These are phyloP conservation scores for Petrocephalus schoutedeni DNA, from an alignment of 2,797 vertebrate genomes.

Conservation along the genomic window DNA sequence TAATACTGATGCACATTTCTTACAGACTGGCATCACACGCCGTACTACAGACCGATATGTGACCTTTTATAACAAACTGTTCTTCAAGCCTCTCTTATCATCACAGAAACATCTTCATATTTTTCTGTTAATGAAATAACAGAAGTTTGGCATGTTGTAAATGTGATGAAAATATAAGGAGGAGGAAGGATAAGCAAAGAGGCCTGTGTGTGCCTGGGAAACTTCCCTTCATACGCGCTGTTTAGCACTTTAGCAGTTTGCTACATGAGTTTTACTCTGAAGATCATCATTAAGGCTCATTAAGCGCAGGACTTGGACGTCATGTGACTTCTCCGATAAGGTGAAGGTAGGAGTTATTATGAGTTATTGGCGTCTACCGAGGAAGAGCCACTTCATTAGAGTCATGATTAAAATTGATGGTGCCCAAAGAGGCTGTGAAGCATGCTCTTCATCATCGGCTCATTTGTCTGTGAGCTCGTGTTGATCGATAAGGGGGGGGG, in stretches of 20 bases:
- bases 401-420: slow-evolving; percentile 78
- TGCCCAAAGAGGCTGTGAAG: slow-evolving; percentile 66
- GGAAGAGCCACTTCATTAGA: slow-evolving; percentile 79
- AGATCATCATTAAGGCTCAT: slow-evolving; percentile 64
- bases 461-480: slow-evolving; percentile 77
- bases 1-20: slow-evolving; percentile 18
- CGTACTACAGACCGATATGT: slow-evolving; percentile 8
- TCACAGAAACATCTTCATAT: not conserved
- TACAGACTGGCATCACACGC: slow-evolving; percentile 17
- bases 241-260: slow-evolving; percentile 52
- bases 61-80: not conserved
- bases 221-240: slow-evolving; percentile 28
- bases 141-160: not conserved
- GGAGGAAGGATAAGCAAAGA: not conserved
- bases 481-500: slow-evolving; percentile 75
- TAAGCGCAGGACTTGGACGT: slow-evolving; percentile 45
- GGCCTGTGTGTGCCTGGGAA: not conserved
- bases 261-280: slow-evolving; percentile 68
- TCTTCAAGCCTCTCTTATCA: not conserved
- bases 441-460: slow-evolving; percentile 72
- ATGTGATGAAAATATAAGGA: not conserved
- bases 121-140: not conserved
- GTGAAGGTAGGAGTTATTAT: slow-evolving; percentile 52
- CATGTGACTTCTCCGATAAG: slow-evolving; percentile 62
- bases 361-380: slow-evolving; percentile 75